Percentiles rank a stretch among this genome's conserved stretches.
Conservation (phyloP, 1,140 invertebrate genomes). For the Hirudo medicinalis region DNA sequence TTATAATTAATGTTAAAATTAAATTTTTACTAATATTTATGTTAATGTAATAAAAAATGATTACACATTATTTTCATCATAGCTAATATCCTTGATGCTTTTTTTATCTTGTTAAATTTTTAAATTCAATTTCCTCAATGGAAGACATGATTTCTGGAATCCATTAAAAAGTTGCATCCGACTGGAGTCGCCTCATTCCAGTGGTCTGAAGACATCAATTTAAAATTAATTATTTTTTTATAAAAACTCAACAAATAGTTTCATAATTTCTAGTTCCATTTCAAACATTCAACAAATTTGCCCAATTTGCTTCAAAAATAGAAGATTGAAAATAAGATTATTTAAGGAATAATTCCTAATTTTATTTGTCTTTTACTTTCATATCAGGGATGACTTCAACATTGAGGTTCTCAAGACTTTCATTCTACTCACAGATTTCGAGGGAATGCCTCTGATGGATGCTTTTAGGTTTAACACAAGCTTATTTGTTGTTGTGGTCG, state of each 20-base stretch:
- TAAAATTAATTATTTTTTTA: too few relatives aligned
- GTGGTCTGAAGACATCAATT: too few relatives aligned
- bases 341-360: conserved; percentile 19
- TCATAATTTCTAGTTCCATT: neutral
- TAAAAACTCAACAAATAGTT: neutral
- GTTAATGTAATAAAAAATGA: too few relatives aligned
- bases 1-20: too few relatives aligned
- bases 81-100: too few relatives aligned
- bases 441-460: conserved; percentile 88
- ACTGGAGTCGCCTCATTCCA: too few relatives aligned
- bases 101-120: too few relatives aligned
- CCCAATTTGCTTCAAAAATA: neutral
- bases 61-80: too few relatives aligned
- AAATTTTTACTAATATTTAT: too few relatives aligned
- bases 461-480: conserved; percentile 61
- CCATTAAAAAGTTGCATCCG: too few relatives aligned
- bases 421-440: conserved; percentile 91
- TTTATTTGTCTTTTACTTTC: conserved; percentile 24
- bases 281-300: neutral
- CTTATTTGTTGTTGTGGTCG: neutral
- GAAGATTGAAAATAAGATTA: neutral
- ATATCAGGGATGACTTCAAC: conserved; percentile 68
- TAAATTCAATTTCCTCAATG: too few relatives aligned
- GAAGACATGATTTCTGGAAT: too few relatives aligned
- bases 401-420: conserved; percentile 75